These are phyloP conservation scores for Chalcis sispes DNA, from an alignment of 2,888 invertebrate species.

Conservation along the genomic window DNA sequence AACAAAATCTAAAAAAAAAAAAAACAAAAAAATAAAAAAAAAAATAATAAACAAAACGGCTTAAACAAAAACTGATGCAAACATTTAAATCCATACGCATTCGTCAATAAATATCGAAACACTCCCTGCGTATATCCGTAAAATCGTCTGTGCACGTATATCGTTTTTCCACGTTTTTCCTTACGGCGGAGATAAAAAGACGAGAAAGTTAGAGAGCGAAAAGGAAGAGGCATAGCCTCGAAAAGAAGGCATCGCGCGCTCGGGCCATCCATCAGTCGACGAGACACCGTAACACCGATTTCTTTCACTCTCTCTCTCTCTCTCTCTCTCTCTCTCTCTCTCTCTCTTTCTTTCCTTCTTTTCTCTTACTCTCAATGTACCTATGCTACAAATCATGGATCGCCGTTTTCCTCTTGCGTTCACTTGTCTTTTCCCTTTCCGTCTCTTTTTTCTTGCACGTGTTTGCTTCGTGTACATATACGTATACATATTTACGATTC, in stretches of 20 bases:
- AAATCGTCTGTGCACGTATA: too few relatives aligned
- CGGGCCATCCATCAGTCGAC: conserved; percentile 42
- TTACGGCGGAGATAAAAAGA: not conserved
- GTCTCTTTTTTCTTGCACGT: not conserved
- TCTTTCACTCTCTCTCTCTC: not conserved
- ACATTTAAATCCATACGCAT: too few relatives aligned
- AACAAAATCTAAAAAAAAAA: too few relatives aligned
- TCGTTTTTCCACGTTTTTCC: not conserved
- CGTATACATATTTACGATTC: too few relatives aligned
- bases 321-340: not conserved
- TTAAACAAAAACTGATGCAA: too few relatives aligned
- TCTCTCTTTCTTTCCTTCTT: not conserved
- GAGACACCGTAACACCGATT: conserved; percentile 45
- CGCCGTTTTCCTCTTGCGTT: not conserved
- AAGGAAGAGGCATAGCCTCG: not conserved
- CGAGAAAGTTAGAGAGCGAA: conserved; percentile 34
- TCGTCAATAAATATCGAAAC: too few relatives aligned
- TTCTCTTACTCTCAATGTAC: conserved; percentile 4
- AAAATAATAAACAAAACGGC: too few relatives aligned
- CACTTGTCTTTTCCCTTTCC: not conserved
- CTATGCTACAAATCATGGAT: conserved; percentile 4
- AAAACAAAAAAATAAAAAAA: too few relatives aligned
- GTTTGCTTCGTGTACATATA: too few relatives aligned
- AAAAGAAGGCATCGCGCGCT: conserved; percentile 46
- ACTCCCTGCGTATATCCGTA: not conserved